Evolutionary conservation across 2,113 vertebrate genomes (phyloP).

Genomic region (Nematolebias whitei): DNA sequence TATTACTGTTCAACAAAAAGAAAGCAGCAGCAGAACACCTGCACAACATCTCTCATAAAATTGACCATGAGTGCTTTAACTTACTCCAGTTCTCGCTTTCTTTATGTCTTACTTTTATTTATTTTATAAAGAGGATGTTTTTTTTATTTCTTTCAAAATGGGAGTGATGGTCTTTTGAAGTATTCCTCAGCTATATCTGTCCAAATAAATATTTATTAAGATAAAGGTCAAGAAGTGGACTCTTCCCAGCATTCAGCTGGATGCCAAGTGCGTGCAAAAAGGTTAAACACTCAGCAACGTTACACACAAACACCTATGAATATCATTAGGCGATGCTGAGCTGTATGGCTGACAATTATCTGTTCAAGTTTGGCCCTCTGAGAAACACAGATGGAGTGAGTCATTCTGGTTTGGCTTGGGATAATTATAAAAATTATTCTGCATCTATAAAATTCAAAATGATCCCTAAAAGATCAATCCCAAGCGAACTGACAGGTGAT

Average conservation of each 20-base stretch:
- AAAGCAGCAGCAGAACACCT: conserved; percentile 38
- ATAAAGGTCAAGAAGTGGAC: conserved; percentile 72
- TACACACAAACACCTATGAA: conserved; percentile 47
- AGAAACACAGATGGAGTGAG: conserved; percentile 36
- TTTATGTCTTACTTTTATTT: conserved; percentile 37
- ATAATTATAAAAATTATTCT: conserved; percentile 44
- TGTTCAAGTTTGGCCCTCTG: conserved; percentile 35
- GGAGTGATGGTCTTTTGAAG: conserved; percentile 11
- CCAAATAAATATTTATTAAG: conserved; percentile 75
- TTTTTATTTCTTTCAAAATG: neutral
- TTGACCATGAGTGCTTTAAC: conserved; percentile 14
- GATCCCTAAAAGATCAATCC: conserved; percentile 40
- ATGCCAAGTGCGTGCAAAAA: conserved; percentile 63
- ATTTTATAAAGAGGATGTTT: conserved; percentile 43
- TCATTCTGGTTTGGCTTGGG: conserved; percentile 49
- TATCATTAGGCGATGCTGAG: conserved; percentile 61
- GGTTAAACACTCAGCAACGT: conserved; percentile 64
- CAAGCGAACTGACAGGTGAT: conserved; percentile 41
- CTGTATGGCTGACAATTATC: conserved; percentile 38
- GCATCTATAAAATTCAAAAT: conserved; percentile 31
- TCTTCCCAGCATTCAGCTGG: conserved; percentile 54
- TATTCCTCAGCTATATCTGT: conserved; percentile 42
- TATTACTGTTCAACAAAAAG: conserved; percentile 80
- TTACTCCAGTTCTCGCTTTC: conserved; percentile 26
- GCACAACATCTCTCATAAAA: conserved; percentile 46